phyloP scores from a whole-genome alignment of 2,113 vertebrate species.

The Aix galericulata region DNA sequence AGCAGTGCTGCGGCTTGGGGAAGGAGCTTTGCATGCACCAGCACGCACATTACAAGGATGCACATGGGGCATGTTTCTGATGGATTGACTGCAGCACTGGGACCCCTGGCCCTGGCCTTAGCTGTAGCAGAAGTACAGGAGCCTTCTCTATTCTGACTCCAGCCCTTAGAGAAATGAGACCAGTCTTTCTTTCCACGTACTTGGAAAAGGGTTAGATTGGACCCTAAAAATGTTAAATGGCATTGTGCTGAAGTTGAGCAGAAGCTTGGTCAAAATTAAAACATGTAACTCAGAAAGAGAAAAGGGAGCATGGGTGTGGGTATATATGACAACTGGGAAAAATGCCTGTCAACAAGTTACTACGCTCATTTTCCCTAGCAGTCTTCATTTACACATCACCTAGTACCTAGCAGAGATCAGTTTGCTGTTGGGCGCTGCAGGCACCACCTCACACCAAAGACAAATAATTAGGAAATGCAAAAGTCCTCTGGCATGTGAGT shows the following conservation, averaged over 20 bases:
- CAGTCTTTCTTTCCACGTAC: background rate
- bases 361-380: background rate
- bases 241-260: background rate
- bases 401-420: background rate
- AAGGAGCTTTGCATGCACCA: slow-evolving; percentile 14
- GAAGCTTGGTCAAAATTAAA: background rate
- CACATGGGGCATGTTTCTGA: background rate
- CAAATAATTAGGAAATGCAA: background rate
- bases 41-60: background rate
- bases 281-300: background rate
- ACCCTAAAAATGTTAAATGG: background rate
- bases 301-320: background rate
- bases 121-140: background rate
- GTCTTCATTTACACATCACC: background rate
- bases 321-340: background rate
- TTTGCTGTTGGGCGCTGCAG: background rate
- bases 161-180: background rate
- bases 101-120: background rate
- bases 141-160: background rate
- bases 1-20: background rate
- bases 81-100: background rate
- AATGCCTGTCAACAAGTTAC: background rate
- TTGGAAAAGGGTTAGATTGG: background rate
- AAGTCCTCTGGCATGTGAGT: background rate
- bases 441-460: slow-evolving; percentile 2